Evolutionary conservation across 1,140 invertebrate species (phyloP).

Genomic region (Tetranychus urticae): DNA sequence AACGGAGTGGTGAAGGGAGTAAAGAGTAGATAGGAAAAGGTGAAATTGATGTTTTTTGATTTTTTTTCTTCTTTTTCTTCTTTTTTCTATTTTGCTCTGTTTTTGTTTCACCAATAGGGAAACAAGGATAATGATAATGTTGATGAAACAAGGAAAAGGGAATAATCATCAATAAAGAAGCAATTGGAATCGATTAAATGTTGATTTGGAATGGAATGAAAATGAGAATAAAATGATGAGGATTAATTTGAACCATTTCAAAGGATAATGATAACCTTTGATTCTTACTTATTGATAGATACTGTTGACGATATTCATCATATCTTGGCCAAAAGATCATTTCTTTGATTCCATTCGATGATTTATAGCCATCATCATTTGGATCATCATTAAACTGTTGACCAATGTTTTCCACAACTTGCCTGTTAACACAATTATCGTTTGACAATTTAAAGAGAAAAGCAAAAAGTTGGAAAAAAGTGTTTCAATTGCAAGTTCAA

Average conservation of each 20-base stretch:
- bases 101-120: background rate
- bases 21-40: background rate
- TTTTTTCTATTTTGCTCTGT: background rate
- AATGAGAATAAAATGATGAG: too few relatives aligned
- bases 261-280: too few relatives aligned
- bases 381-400: conserved; percentile 17
- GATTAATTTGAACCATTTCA: too few relatives aligned
- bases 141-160: background rate
- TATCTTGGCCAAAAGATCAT: conserved; percentile 46
- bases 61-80: background rate
- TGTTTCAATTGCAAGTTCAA: too few relatives aligned
- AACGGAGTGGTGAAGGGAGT: background rate
- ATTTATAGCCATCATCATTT: conserved; percentile 26
- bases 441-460: too few relatives aligned
- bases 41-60: background rate
- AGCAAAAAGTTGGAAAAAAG: too few relatives aligned
- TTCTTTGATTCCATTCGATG: too few relatives aligned
- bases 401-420: background rate
- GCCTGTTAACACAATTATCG: too few relatives aligned
- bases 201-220: too few relatives aligned
- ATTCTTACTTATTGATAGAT: conserved; percentile 48
- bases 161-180: background rate
- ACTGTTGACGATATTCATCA: conserved; percentile 63
- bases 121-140: background rate
- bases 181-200: too few relatives aligned